A percentile compares a stretch with the other conserved stretches of the same genome.
Conservation (phyloP, 2,797 vertebrate species). For the Channa striata region DNA sequence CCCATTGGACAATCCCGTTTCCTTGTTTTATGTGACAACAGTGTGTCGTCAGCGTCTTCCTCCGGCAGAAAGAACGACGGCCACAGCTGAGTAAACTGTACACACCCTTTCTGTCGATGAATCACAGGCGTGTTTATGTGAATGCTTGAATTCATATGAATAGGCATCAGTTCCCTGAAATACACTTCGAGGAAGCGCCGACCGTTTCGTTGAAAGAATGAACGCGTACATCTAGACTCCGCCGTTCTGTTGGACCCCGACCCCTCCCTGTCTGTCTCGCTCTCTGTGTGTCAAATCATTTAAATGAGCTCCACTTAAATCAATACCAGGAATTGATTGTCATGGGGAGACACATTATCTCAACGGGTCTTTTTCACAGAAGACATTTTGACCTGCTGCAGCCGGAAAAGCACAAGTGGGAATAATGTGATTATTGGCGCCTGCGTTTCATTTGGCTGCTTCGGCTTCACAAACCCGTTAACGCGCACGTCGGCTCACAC, state of each 20-base stretch:
- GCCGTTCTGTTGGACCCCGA: background rate
- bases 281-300: background rate
- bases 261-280: too few species aligned
- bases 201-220: background rate
- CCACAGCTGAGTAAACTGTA: conserved; percentile 2
- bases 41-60: too few species aligned
- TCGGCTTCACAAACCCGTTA: background rate
- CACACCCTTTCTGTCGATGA: background rate
- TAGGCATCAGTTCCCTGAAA: background rate
- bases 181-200: background rate
- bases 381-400: conserved; percentile 20
- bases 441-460: background rate
- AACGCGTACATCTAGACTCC: background rate
- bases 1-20: background rate
- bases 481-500: background rate
- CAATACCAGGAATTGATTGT: background rate
- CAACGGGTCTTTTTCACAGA: background rate
- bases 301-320: background rate
- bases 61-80: background rate
- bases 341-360: background rate
- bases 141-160: background rate
- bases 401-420: background rate
- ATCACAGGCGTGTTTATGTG: background rate
- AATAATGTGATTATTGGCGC: conserved; percentile 1
- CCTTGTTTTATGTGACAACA: conserved; percentile 17